These are phyloP conservation scores for Cybosia mesomella DNA, from an alignment of 2,888 invertebrate genomes.

Conservation along the genomic window DNA sequence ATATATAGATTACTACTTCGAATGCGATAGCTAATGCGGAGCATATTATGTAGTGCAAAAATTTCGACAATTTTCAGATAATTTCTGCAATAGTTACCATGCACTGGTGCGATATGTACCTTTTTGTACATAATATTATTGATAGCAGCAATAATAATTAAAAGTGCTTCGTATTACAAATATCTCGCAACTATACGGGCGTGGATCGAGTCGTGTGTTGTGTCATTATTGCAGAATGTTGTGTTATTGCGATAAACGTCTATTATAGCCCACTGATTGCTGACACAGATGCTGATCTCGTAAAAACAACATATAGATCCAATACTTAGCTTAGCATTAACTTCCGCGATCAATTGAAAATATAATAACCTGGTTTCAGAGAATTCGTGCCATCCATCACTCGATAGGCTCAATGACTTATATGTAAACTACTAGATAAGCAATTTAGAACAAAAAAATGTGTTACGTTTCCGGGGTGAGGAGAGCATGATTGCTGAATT, in stretches of 20 bases:
- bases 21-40: too few relatives aligned
- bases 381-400: not conserved
- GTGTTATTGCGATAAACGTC: conserved; percentile 58
- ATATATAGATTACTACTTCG: too few relatives aligned
- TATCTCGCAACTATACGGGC: conserved; percentile 46
- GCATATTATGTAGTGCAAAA: too few relatives aligned
- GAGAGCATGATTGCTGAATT: not conserved
- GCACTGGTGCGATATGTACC: too few relatives aligned
- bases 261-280: conserved; percentile 41
- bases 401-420: not conserved
- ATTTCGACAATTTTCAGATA: not conserved
- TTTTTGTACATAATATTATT: not conserved
- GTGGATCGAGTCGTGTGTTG: conserved; percentile 56
- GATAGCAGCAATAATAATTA: not conserved
- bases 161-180: conserved; percentile 24
- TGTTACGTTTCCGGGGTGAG: not conserved
- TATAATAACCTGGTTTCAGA: not conserved
- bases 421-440: not conserved
- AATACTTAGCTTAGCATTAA: conserved; percentile 9
- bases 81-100: too few relatives aligned
- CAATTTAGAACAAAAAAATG: not conserved
- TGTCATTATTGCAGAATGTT: conserved; percentile 57
- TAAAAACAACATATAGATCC: conserved; percentile 31
- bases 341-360: conserved; percentile 10
- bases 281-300: conserved; percentile 46